Conservation (phyloP, 2,888 invertebrate species). For the Heterodera filipjevi region DNA sequence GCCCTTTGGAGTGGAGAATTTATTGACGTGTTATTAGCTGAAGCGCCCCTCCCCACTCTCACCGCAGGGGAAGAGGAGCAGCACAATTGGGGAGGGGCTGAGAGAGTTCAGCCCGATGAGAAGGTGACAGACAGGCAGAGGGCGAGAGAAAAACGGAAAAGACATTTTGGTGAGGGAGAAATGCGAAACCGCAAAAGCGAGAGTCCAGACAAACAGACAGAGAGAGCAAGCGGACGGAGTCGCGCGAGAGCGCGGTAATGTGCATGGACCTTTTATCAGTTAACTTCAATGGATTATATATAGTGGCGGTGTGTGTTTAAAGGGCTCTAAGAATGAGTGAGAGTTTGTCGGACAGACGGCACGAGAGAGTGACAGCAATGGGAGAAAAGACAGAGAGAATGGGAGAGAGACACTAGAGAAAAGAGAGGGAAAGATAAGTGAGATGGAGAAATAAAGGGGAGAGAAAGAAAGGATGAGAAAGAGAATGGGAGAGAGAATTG, state of each 20-base stretch:
- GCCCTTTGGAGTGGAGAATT: slow-evolving; percentile 2
- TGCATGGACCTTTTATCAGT: neutral
- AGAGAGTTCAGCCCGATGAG: neutral
- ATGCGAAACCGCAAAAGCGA: neutral
- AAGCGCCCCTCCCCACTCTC: neutral
- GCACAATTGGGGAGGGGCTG: neutral
- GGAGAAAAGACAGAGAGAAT: no score
- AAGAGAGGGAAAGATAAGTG: neutral
- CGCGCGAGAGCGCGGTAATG: neutral
- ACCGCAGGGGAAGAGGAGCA: neutral
- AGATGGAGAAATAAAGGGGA: neutral
- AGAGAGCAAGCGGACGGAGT: neutral
- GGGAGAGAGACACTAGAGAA: neutral
- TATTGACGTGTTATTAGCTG: slow-evolving; percentile 7
- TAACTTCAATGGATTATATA: neutral
- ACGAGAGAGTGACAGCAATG: neutral
- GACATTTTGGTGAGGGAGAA: neutral
- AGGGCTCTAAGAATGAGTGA: neutral
- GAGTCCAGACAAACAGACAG: neutral
- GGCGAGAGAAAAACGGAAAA: neutral
- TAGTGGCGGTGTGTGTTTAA: neutral
- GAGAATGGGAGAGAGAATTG: neutral
- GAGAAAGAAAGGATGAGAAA: neutral
- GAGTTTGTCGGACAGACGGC: neutral
- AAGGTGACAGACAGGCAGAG: neutral